Evolutionary conservation across 2,113 vertebrate species (phyloP).

Genomic region (Ictidomys tridecemlineatus): DNA sequence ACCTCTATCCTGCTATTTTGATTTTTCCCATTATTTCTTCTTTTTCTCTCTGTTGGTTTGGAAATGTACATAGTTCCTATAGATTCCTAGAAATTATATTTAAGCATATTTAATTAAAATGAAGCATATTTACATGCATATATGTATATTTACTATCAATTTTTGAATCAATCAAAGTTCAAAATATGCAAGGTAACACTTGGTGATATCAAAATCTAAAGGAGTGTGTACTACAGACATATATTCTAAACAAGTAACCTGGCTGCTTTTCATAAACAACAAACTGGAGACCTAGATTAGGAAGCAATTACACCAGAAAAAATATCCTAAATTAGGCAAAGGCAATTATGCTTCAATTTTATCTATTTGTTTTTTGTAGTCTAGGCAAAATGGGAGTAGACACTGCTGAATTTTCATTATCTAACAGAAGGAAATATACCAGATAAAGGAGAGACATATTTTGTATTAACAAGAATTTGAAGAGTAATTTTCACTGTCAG

Average conservation of each 20-base stretch:
- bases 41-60: not conserved
- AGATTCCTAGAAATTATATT: not conserved
- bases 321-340: conserved; percentile 31
- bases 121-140: too few relatives aligned
- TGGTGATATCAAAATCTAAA: not conserved
- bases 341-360: conserved; percentile 22
- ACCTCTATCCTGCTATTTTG: not conserved
- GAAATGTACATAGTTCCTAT: not conserved
- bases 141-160: not conserved
- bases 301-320: conserved; percentile 34
- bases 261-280: not conserved
- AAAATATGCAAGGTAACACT: not conserved
- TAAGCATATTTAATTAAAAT: not conserved
- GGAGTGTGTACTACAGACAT: not conserved
- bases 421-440: conserved; percentile 13
- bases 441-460: conserved; percentile 5
- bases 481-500: conserved; percentile 39
- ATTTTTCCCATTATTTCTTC: not conserved
- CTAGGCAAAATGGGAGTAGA: conserved; percentile 21
- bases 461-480: conserved; percentile 52
- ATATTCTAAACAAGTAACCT: not conserved
- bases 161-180: not conserved
- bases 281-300: not conserved
- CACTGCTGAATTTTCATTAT: conserved; percentile 25
- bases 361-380: conserved; percentile 43